Percentiles rank a stretch among this genome's conserved stretches.
Conservation (phyloP, 2,113 vertebrate genomes). For the Etheostoma spectabile region DNA sequence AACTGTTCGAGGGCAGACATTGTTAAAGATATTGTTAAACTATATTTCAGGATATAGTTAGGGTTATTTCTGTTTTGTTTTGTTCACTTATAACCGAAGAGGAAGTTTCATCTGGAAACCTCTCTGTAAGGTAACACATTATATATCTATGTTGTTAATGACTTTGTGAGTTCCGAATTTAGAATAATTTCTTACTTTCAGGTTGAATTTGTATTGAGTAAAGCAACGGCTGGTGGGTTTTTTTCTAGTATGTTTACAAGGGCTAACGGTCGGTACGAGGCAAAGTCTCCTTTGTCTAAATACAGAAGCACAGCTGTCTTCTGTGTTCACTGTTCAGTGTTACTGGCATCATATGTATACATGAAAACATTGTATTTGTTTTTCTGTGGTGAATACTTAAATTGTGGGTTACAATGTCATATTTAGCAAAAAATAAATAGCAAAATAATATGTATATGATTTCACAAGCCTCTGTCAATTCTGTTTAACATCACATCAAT, state of each 20-base stretch:
- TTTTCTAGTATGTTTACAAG: not conserved
- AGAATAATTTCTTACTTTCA: not conserved
- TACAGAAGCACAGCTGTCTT: not conserved
- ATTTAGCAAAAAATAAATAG: not conserved
- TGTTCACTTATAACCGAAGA: conserved; percentile 26
- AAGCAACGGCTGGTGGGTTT: not conserved
- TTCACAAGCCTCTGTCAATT: not conserved
- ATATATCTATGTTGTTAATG: not conserved
- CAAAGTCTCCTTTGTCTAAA: conserved; percentile 54
- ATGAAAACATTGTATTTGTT: not conserved
- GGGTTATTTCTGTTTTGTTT: conserved; percentile 23
- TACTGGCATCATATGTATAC: not conserved
- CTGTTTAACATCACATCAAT: not conserved
- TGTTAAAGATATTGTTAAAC: conserved; percentile 14
- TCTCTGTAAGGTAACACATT: conserved; percentile 63
- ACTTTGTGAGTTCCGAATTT: not conserved
- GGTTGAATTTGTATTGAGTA: not conserved
- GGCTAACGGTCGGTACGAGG: conserved; percentile 50
- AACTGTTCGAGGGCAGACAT: conserved; percentile 2
- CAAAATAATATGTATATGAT: not conserved
- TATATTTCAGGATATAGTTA: conserved; percentile 9
- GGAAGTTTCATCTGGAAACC: conserved; percentile 49
- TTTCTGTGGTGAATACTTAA: not conserved
- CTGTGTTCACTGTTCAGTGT: not conserved
- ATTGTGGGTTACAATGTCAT: not conserved